Evolutionary conservation across 2,113 vertebrate species (phyloP), one percentile per base, ranked within the genome.

Genomic region (Charina bottae): DNA sequence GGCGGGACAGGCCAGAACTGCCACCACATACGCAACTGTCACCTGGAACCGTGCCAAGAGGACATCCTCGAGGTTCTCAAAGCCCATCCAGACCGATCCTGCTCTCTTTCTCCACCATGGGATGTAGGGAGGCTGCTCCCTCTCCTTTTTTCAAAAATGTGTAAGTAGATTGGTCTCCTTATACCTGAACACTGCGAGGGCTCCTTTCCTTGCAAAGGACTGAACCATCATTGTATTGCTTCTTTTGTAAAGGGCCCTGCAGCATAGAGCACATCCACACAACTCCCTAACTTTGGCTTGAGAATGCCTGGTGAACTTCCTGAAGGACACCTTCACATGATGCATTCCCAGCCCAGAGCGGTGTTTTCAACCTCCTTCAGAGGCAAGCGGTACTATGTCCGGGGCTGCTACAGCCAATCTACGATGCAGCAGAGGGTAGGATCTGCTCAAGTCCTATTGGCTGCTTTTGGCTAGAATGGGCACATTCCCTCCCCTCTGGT

Each of bases 11-110:
- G 42, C 42, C 42, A 42, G 42, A 42, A 42, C 42, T 42, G 42
- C 42, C 42, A 42, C 42, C 42, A 42, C 42, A 42, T 42, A 42
- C 92, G 58, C 87, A 92, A 28, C 68, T 78, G 68, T 68, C 94
- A 91, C 17, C 60, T 89, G 91, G 87, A 95, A 84, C 89, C 83
- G 86, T 89, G 68, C 92, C 59, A 53, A 54, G 55, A 85, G 83
- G 56, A 78, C 85, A 90, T 95, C 93, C 68, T 87, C 37, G 56
- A 90, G 93, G 83, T 42, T 28, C 91, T 93, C 84, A 90, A 94
- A 95, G 91, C 92, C 68, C 15, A 37, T 78, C 24, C 46, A 42
- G 49, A 53, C 37, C 19, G 58, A 37, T 83, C 87, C 58, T 62
- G 42, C 78, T 58, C 26, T 1, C 64, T 3, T 83, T 88, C 24